Evolutionary conservation across 2,888 invertebrate species (phyloP), one percentile per base, ranked within the genome.

Genomic region (Heliconius ismenius): DNA sequence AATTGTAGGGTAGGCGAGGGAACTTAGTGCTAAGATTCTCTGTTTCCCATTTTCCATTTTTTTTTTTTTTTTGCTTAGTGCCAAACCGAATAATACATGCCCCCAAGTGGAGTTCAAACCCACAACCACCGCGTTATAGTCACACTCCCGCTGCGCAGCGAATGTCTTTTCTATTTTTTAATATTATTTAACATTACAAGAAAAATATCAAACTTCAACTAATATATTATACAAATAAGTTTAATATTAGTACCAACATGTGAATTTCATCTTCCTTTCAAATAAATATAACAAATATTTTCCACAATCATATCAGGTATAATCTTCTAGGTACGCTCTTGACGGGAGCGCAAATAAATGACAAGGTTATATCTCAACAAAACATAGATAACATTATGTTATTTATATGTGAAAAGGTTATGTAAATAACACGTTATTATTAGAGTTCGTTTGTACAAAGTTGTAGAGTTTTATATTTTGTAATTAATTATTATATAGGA

Each of bases 381-480:
- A 78, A 76, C 76, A 76, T 21, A 69, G 73, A 62, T 76, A 76
- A 70, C 73, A 73, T 54, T 64, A 78, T 73, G 62, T 73, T 15
- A 67, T 43, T 39, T 43, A 39, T 39, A 21, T 54, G 39, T 49
- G 26, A 73, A 68, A 75, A 75, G 78, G 73, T 76, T 75, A 78
- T 60, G 63, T 26, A 60, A 75, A 68, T 68, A 67, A 75, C 32
- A 76, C 26, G 28, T 32, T 24, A 60, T 7, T 70, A 49, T 39
- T 39, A 58, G 36, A 54, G 18, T 69, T 54, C 54, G n/a, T 70
- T 54, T 70, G 28, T 49, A 69, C 28, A 69, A 70, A 24, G 26
- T 62, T 62, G 15, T 28, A 13, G 15, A 26, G n/a, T n/a, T 11
- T 24, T 24, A 24, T 24, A 60, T 60, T 11, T 10, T 15, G 26